Evolutionary conservation across 2,797 vertebrate species (phyloP), one percentile per base, ranked within the genome.

Genomic region (Darevskia nairensis): DNA sequence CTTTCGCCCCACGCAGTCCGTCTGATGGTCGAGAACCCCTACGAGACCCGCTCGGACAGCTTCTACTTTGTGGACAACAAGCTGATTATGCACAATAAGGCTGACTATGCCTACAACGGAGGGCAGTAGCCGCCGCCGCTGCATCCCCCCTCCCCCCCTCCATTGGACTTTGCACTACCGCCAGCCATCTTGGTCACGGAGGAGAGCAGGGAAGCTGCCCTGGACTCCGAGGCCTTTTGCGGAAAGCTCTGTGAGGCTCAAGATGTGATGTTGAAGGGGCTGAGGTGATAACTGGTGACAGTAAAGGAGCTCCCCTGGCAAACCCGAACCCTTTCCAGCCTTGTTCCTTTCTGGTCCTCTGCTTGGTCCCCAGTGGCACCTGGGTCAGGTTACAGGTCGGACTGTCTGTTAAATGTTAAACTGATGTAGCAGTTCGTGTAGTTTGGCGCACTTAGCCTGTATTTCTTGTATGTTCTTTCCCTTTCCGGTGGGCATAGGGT

Each of bases 31-130:
- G 98, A 98, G 17, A 97, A 98, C 74, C 99, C 99, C 0, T 99
- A 99, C 0, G 99, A 99, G 96, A 99, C 99, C 15, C 98, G 98
- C 96, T 99, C 99, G 25, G 99, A 99, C 97, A 99, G 99, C 97
- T 99, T 99, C 97, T 99, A 99, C 97, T 99, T 99, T 96, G 98
- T 99, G 94, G 98, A 99, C 97, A 98, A 99, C 98, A 99, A 99
- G 96, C 97, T 99, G 96, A 97, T 99, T 94, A 99, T 99, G 99
- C 99, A 99, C 97, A 99, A 99, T 97, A 99, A 99, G 95, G 99
- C 99, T 11, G 99, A 99, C 92, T 99, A 99, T 85, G 99, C 98
- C 91, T 99, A 99, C 96, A 98, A 99, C 0, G 99, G 99, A 80
- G 99, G 99, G 92, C 98, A 98, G 96, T 99, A 97, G 96, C 76